A percentile compares a stretch with the other conserved stretches of the same genome.
Conservation (phyloP, 2,113 vertebrate genomes). For the Hippocampus barbouri region DNA sequence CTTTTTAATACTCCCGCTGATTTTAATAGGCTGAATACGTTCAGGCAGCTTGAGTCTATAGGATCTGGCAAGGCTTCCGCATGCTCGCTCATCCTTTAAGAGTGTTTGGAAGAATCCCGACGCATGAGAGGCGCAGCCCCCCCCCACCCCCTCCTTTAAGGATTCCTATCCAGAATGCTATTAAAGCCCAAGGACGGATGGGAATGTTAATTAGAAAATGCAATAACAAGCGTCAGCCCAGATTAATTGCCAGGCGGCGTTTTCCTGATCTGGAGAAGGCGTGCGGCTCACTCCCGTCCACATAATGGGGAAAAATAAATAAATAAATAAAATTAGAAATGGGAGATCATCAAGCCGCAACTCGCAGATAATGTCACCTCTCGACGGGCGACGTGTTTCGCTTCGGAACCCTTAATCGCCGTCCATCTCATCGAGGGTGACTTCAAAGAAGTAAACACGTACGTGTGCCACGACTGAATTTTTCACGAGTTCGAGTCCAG, state of each 20-base stretch:
- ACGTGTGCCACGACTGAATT: neutral
- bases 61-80: slow-evolving; percentile 57
- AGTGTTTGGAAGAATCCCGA: slow-evolving; percentile 67
- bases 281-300: slow-evolving; percentile 46
- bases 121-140: slow-evolving; percentile 66
- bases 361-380: neutral
- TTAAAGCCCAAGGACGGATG: slow-evolving; percentile 77
- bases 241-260: slow-evolving; percentile 67
- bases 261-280: slow-evolving; percentile 56
- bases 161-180: slow-evolving; percentile 78
- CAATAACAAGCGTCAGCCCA: slow-evolving; percentile 73
- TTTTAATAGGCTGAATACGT: slow-evolving; percentile 60
- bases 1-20: slow-evolving; percentile 38
- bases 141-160: slow-evolving; percentile 47
- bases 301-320: neutral
- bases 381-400: neutral
- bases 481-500: neutral
- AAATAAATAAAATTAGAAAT: slow-evolving; percentile 19
- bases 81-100: slow-evolving; percentile 56
- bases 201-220: slow-evolving; percentile 79
- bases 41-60: slow-evolving; percentile 55
- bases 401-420: neutral
- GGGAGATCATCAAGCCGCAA: slow-evolving; percentile 12
- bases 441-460: neutral
- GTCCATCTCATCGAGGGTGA: neutral